These are phyloP conservation scores for Rhadina sibilatrix DNA, from an alignment of 2,113 vertebrate genomes.

Conservation along the genomic window DNA sequence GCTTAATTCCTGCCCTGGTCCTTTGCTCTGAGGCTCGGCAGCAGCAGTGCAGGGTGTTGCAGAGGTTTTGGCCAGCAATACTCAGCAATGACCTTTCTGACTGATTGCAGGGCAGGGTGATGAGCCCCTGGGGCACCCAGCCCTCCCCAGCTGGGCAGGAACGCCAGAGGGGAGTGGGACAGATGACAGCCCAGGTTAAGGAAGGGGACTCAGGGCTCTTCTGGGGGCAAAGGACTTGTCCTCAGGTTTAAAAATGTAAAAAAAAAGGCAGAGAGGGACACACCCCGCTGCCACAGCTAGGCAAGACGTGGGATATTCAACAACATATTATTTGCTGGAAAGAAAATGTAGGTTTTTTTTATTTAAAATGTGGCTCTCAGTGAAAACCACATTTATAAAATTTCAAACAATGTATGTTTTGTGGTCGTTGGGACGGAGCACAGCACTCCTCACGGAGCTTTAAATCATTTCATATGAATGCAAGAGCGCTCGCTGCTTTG, in stretches of 20 bases:
- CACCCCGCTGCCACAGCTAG: not conserved
- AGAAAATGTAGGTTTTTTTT: not conserved
- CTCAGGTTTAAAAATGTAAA: not conserved
- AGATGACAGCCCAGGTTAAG: not conserved
- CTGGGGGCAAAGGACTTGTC: not conserved
- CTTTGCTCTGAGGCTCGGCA: not conserved
- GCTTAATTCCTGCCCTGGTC: conserved; percentile 18
- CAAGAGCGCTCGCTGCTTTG: conserved; percentile 33
- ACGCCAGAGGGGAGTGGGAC: accelerated
- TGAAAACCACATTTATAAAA: conserved; percentile 39
- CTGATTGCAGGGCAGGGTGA: not conserved
- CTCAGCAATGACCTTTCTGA: not conserved
- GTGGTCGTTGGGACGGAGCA: conserved; percentile 39
- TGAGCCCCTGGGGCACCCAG: not conserved
- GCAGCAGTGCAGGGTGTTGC: not conserved
- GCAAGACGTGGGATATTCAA: conserved; percentile 48
- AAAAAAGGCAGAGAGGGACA: not conserved
- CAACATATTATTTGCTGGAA: conserved; percentile 44
- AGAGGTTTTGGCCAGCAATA: not conserved
- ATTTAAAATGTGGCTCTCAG: not conserved
- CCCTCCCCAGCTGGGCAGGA: not conserved
- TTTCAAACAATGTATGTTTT: conserved; percentile 56
- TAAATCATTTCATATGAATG: conserved; percentile 47
- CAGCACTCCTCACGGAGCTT: conserved; percentile 30
- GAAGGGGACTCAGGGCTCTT: not conserved